Evolutionary conservation across 2,113 vertebrate species (phyloP).

Genomic region (Charadrius vociferus): DNA sequence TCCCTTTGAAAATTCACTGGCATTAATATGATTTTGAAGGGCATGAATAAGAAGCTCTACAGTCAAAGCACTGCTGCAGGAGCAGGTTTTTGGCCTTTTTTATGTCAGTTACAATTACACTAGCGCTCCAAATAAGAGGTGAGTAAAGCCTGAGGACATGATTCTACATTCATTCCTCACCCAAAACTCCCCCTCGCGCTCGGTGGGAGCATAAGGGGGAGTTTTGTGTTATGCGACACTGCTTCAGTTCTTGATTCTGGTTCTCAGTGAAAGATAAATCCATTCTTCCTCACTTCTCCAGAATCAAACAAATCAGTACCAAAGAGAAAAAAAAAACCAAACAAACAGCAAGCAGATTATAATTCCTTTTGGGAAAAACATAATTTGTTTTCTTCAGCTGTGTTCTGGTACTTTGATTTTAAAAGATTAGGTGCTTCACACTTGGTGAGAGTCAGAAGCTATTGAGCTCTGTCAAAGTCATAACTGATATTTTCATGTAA

Average conservation of each 20-base stretch:
- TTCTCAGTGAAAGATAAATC: neutral
- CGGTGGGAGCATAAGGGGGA: neutral
- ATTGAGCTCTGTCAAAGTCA: neutral
- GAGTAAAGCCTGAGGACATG: conserved; percentile 36
- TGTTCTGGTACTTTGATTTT: neutral
- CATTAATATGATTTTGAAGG: conserved; percentile 60
- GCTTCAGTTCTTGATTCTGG: neutral
- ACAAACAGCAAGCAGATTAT: neutral
- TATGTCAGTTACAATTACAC: conserved; percentile 24
- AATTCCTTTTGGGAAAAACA: neutral
- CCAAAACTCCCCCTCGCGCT: neutral
- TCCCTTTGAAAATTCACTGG: conserved; percentile 40
- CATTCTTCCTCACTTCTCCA: neutral
- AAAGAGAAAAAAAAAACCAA: neutral
- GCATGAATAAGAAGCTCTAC: conserved; percentile 42
- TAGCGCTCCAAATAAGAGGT: conserved; percentile 7
- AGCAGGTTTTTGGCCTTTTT: conserved; percentile 3
- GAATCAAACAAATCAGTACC: neutral
- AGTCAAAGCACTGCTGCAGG: conserved; percentile 34
- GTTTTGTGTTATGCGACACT: neutral
- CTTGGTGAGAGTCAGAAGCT: neutral
- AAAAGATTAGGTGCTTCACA: neutral
- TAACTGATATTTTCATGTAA: neutral
- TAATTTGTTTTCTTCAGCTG: neutral
- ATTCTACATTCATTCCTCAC: conserved; percentile 15